Base-by-base conservation (phyloP, 2,888 invertebrate species). In the Epistrophe eligans region DNA sequence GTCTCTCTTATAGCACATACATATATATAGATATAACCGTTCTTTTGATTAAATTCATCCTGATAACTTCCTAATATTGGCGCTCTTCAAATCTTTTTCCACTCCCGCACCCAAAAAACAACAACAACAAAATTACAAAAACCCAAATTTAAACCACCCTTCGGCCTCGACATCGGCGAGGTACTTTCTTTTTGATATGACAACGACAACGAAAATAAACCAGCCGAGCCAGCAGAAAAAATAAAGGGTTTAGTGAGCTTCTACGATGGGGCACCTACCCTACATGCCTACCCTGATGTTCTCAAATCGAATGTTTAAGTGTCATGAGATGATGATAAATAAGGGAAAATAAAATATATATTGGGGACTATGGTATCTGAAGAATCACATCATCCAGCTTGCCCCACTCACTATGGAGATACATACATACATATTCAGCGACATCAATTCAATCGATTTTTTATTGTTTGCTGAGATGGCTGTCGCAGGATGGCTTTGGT, bases 361-460 rank as follows among this genome's bases (percentile, higher is more conserved):
- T 76, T 70, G 66, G 70, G 15, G 57, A 76, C 43, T 74, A 24
- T 24, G 24, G 66, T 48, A 79, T 71, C 74, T 79, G 50, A 58
- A 67, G 58, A 79, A 79, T 60, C 62, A 64, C 52, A 74, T 58
- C 52, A 40, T 17, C n/a, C 58, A 58, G 38, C 11, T 15, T 38
- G n/a, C 35, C n/a, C 55, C 55, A 13, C 7, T 24, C 15, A 3
- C 24, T 24, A 24, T 24, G 3, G 24, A 24, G 3, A 24, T 24
- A 24, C 24, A 24, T 24, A 2, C 2, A 24, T 24, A 24, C 24
- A 24, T 32, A 74, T 80, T 60, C 81, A 67, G 73, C 80, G 77
- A 84, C 80, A 81, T 81, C 81, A 85, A 85, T 77, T 58, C 82
- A 52, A 85, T 85, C 85, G 85, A 85, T 85, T 85, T n/a, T 85